A percentile compares a stretch with the other conserved stretches of the same genome.
These are phyloP conservation scores for Sinelater perroti DNA, from an alignment of 2,888 invertebrate species.

Conservation along the genomic window DNA sequence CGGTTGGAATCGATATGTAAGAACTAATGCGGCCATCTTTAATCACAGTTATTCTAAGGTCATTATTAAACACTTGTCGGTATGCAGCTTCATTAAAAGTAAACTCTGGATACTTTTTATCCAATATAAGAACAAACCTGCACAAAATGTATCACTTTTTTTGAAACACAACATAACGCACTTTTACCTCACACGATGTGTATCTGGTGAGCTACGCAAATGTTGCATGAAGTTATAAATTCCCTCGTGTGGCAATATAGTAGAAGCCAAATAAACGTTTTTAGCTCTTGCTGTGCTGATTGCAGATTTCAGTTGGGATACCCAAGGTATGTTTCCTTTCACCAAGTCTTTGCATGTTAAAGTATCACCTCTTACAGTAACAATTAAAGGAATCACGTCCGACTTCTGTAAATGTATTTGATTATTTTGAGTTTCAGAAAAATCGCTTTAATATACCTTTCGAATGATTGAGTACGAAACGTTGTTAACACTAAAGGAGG, in stretches of 20 bases:
- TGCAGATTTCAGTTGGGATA: slow-evolving; percentile 48
- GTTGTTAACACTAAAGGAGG: slow-evolving; percentile 47
- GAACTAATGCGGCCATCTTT: slow-evolving; percentile 62
- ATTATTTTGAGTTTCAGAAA: not conserved
- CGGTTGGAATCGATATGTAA: slow-evolving; percentile 50
- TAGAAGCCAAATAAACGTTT: slow-evolving; percentile 50
- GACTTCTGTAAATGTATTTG: slow-evolving; percentile 26
- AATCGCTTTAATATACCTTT: slow-evolving; percentile 44
- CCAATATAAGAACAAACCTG: slow-evolving; percentile 67
- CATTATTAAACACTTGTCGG: slow-evolving; percentile 71
- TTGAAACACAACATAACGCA: too few relatives aligned
- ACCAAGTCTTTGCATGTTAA: slow-evolving; percentile 53
- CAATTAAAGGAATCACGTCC: slow-evolving; percentile 40
- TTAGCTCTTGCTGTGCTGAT: slow-evolving; percentile 40
- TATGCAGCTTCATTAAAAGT: slow-evolving; percentile 71
- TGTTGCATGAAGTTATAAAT: slow-evolving; percentile 52
- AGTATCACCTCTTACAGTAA: slow-evolving; percentile 50
- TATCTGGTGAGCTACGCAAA: slow-evolving; percentile 46
- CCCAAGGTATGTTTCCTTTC: slow-evolving; percentile 52
- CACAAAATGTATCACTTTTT: too few relatives aligned
- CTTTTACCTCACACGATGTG: slow-evolving; percentile 46
- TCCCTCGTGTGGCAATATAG: slow-evolving; percentile 55
- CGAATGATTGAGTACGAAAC: slow-evolving; percentile 52
- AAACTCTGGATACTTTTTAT: slow-evolving; percentile 70
- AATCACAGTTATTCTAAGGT: slow-evolving; percentile 81